These are phyloP conservation scores for Thelaira solivaga DNA, from an alignment of 2,888 invertebrate genomes.

Conservation along the genomic window DNA sequence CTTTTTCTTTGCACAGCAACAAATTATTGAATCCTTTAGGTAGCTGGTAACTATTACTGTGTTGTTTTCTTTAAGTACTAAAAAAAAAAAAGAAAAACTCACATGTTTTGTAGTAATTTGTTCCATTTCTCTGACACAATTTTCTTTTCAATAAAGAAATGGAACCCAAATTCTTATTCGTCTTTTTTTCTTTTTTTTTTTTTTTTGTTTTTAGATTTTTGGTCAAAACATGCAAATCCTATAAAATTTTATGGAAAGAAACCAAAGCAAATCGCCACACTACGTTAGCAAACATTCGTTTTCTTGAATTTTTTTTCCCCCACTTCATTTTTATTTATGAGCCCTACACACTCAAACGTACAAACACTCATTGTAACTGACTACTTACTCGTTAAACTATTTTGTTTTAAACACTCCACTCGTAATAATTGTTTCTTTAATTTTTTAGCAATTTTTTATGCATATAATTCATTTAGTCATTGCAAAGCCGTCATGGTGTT, in stretches of 20 bases:
- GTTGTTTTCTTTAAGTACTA: neutral
- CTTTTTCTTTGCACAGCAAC: neutral
- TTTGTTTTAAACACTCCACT: too few relatives aligned
- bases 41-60: neutral
- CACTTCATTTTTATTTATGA: constrained; percentile 32
- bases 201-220: neutral
- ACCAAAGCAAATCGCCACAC: constrained; percentile 24
- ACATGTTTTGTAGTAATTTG: constrained; percentile 59
- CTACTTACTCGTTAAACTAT: too few relatives aligned
- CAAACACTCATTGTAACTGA: neutral
- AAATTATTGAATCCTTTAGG: constrained; percentile 11
- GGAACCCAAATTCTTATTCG: constrained; percentile 20
- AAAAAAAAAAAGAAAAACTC: constrained; percentile 22
- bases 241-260: constrained; percentile 42
- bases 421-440: constrained; percentile 44
- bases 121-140: constrained; percentile 52
- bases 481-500: constrained; percentile 51
- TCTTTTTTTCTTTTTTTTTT: neutral
- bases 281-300: constrained; percentile 43
- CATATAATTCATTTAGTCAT: constrained; percentile 48
- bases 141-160: neutral
- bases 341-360: neutral
- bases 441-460: constrained; percentile 30
- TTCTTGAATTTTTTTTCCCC: neutral
- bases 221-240: constrained; percentile 57